Conservation (phyloP, 2,797 vertebrate genomes). For the Alcedo atthis region DNA sequence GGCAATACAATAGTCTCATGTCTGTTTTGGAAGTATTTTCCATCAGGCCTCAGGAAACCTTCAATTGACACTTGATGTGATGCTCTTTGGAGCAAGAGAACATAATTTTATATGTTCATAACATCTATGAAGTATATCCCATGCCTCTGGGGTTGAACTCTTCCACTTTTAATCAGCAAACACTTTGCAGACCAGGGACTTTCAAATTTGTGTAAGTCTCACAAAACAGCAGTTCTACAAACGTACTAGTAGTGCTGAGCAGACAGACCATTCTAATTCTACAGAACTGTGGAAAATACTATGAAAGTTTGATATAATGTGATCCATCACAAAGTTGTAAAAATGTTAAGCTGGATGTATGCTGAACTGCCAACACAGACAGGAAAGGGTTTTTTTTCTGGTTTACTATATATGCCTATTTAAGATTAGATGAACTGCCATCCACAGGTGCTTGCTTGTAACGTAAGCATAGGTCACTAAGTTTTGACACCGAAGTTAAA, state of each 20-base stretch:
- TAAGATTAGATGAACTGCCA: background rate
- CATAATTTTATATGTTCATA: background rate
- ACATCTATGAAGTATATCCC: background rate
- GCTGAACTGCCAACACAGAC: background rate
- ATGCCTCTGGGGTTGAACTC: background rate
- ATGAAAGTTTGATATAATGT: background rate
- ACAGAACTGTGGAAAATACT: background rate
- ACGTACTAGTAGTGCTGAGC: rapidly evolving
- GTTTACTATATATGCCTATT: background rate
- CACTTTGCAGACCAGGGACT: background rate
- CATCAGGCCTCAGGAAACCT: background rate
- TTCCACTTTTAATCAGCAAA: background rate
- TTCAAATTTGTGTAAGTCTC: background rate
- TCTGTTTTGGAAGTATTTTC: background rate
- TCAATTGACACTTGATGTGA: background rate
- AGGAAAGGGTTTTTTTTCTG: background rate
- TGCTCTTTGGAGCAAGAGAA: background rate
- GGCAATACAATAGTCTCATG: background rate
- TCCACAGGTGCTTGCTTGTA: background rate
- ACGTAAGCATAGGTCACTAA: background rate
- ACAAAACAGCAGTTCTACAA: background rate
- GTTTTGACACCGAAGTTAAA: background rate
- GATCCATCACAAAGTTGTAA: background rate
- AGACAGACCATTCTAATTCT: background rate
- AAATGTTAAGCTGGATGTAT: background rate